Base-by-base conservation (phyloP, 2,888 invertebrate genomes). In the Trissolcus japonicus region DNA sequence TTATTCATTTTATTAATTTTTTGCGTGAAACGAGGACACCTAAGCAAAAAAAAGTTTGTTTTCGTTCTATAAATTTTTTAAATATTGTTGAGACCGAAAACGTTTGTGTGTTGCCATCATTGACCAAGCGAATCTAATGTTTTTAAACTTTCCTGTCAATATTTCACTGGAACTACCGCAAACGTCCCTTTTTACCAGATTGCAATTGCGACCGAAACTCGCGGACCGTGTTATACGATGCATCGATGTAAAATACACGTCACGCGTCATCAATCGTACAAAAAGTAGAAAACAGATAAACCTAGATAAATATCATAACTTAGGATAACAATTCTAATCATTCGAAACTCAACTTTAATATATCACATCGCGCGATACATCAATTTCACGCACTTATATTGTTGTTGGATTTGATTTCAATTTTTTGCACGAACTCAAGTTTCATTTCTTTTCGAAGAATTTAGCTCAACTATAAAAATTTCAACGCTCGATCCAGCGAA, bases 121-220 rank as follows among this genome's bases (percentile, higher is more conserved):
- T 72, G 66, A 77, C 82, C 82, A 83, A 80, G 80, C 83, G 84
- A 57, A 83, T 84, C 83, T 83, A 82, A 83, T 81, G 72, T 76
- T 80, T 81, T 79, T 80, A 80, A 67, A 81, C 82, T 84, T 84
- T 84, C 84, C 81, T 83, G 65, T 81, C 76, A 83, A 83, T 84
- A 83, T 82, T 80, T 84, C 62, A 74, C 71, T 66, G 67, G 78
- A 48, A 35, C 35, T 35, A 71, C 73, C 71, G 56, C 57, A 74
- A 65, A 63, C 68, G 40, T 62, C 71, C 62, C 72, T 72, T 76
- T 76, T 79, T 72, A 60, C 78, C 62, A 11, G 13, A 35, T 60
- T 43, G 9, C 67, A 75, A 78, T 74, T 78, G 75, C 75, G 43
- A 72, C 67, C 67, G 77, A 73, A 68, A 74, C 62, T 71, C 63